Conservation (phyloP, 2,888 invertebrate genomes). For the Epinotia ramella region DNA sequence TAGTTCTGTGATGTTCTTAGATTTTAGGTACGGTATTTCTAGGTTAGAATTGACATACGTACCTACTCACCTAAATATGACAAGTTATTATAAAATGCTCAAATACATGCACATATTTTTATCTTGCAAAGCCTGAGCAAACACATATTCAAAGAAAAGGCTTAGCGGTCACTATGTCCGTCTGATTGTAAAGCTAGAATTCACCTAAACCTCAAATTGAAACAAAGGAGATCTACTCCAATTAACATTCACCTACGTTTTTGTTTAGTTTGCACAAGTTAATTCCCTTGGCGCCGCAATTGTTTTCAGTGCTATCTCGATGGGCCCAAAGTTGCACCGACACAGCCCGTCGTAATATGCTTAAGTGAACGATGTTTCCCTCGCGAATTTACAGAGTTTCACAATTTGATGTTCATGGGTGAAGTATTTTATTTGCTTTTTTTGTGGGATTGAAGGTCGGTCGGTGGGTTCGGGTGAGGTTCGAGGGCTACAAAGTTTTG, state of each 20-base stretch:
- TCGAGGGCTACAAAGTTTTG: constrained; percentile 41
- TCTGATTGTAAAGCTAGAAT: background rate
- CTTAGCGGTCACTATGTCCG: no score
- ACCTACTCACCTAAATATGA: no score
- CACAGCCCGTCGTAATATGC: constrained; percentile 73
- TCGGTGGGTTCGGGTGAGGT: constrained; percentile 24
- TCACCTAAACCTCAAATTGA: constrained; percentile 38
- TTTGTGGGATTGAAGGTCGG: constrained; percentile 38
- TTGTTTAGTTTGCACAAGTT: constrained; percentile 67
- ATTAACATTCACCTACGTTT: constrained; percentile 60
- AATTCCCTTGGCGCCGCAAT: constrained; percentile 72
- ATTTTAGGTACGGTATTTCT: no score
- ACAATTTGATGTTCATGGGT: constrained; percentile 66
- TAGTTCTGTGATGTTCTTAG: no score
- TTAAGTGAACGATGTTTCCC: constrained; percentile 84
- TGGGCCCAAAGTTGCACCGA: constrained; percentile 70
- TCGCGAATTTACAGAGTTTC: constrained; percentile 73
- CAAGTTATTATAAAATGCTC: no score
- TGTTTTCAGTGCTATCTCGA: constrained; percentile 75
- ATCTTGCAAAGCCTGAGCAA: no score
- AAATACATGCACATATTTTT: no score
- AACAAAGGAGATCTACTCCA: constrained; percentile 62
- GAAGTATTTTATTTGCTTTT: constrained; percentile 59
- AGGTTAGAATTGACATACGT: no score
- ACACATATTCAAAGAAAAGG: no score